Evolutionary conservation across 2,113 vertebrate species (phyloP), one percentile per base, ranked within the genome.

Genomic region (Pao palembangensis): DNA sequence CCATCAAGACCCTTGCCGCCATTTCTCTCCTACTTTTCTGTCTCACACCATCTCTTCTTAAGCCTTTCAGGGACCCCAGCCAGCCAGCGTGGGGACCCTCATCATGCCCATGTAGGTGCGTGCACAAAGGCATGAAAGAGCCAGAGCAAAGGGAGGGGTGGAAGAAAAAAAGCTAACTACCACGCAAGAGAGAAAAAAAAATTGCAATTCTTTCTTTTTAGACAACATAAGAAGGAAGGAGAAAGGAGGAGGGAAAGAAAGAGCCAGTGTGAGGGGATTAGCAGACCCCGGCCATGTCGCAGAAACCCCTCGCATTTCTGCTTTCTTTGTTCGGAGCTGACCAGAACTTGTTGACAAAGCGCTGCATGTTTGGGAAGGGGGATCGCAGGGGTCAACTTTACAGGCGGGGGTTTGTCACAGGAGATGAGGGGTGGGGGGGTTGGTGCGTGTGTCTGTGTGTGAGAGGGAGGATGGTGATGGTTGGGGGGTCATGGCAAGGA

Each of bases 311-410:
- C 86, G 77, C 91, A 91, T 93, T 94, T 92, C 88, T 91, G 82
- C 82, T 84, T 79, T 89, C 89, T 93, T 95, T 95, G 94, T 94
- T 94, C 94, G 93, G 74, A 78, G 81, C 90, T 90, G 92, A 93
- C 91, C 91, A 94, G 91, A 91, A 92, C 91, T 93, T 93, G 91
- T 95, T 96, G 95, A 95, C 93, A 93, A 93, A 93, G 88, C 85
- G 85, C 87, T 73, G 90, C 81, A 64, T 88, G 88, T 84, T 89
- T 82, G 83, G 78, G 79, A 79, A 79, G 85, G 74, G 84, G 84
- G 78, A 84, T 84, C 83, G 81, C 64, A 71, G 71, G 87, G 87
- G 85, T 88, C 87, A 87, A 81, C 81, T 81, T 88, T 85, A 79
- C 75, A 42, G 77, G 84, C 66, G 63, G 78, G 65, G 80, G 78